Conservation (phyloP, 1,140 invertebrate species). For the Leptinotarsa texana region DNA sequence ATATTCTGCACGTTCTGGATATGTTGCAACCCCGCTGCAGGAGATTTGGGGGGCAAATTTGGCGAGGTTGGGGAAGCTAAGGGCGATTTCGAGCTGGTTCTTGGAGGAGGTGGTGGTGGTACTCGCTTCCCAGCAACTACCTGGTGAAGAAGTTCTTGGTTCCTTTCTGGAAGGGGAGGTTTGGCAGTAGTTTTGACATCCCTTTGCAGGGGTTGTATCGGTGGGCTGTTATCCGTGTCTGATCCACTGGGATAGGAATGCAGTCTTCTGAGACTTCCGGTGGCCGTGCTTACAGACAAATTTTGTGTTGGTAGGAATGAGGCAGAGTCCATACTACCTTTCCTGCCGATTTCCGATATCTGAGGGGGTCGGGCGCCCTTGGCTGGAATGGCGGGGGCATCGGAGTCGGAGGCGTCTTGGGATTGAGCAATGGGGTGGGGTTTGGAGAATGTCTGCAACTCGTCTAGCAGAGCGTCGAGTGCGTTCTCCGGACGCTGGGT, state of each 20-base stretch:
- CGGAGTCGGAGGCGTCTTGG: slow-evolving; percentile 42
- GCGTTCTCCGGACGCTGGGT: slow-evolving; percentile 81
- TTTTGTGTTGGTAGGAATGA: slow-evolving; percentile 52
- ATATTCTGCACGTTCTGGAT: slow-evolving; percentile 54
- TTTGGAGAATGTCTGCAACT: slow-evolving; percentile 82
- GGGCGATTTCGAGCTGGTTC: slow-evolving; percentile 80
- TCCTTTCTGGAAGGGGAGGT: slow-evolving; percentile 78
- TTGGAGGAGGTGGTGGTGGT: slow-evolving; percentile 83
- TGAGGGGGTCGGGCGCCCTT: slow-evolving; percentile 51
- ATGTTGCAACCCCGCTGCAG: slow-evolving; percentile 53
- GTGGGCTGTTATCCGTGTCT: slow-evolving; percentile 72
- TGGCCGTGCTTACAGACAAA: slow-evolving; percentile 51
- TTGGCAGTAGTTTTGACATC: slow-evolving; percentile 59
- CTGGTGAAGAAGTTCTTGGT: slow-evolving; percentile 69
- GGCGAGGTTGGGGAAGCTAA: slow-evolving; percentile 77
- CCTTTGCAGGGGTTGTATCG: slow-evolving; percentile 59
- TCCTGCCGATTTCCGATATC: slow-evolving; percentile 60
- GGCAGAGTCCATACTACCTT: slow-evolving; percentile 62
- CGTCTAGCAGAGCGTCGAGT: slow-evolving; percentile 93
- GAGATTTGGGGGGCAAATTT: slow-evolving; percentile 61
- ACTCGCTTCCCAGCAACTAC: slow-evolving; percentile 66
- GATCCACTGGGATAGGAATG: slow-evolving; percentile 77
- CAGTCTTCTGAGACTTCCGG: slow-evolving; percentile 67
- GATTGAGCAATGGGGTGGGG: slow-evolving; percentile 57
- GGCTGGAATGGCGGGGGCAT: slow-evolving; percentile 52